phyloP scores from a whole-genome alignment of 1,140 invertebrate species.

The Lethocerus indicus region DNA sequence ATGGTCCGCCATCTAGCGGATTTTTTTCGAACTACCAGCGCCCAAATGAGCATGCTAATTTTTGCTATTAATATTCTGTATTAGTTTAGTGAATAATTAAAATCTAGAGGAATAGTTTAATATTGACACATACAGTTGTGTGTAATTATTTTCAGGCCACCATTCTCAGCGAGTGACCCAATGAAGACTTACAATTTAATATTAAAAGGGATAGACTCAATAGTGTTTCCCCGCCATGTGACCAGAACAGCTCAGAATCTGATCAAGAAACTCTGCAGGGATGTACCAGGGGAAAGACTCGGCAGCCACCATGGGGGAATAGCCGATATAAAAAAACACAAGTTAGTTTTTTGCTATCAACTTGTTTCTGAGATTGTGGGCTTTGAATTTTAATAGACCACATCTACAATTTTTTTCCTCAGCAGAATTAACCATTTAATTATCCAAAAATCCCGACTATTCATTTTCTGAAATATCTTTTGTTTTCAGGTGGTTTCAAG shows the following conservation, averaged over 20 bases:
- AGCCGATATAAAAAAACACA: constrained; percentile 81
- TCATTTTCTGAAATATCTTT: constrained; percentile 12
- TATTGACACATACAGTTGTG: no score
- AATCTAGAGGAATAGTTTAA: no score
- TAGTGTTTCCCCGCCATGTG: constrained; percentile 66
- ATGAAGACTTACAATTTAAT: constrained; percentile 97
- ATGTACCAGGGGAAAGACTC: constrained; percentile 77
- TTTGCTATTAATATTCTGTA: no score
- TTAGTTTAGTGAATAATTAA: no score
- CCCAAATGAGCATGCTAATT: no score
- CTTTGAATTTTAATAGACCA: constrained; percentile 10
- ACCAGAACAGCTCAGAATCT: constrained; percentile 61
- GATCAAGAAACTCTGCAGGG: constrained; percentile 74
- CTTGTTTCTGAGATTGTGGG: constrained; percentile 13
- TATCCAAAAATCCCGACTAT: constrained; percentile 2
- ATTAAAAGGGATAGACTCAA: constrained; percentile 76
- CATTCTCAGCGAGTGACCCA: constrained; percentile 77
- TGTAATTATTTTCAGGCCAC: constrained; percentile 44
- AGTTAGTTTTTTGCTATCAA: constrained; percentile 37
- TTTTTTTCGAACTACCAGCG: no score
- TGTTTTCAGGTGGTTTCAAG: constrained; percentile 67
- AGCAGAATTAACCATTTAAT: constrained; percentile 17
- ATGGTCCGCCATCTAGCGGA: no score
- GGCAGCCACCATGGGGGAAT: constrained; percentile 85
- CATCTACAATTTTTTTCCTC: constrained; percentile 20